phyloP scores from a whole-genome alignment of 37 sponge, comb jelly and placozoan species.

The Diacarnus erythraeanus region DNA sequence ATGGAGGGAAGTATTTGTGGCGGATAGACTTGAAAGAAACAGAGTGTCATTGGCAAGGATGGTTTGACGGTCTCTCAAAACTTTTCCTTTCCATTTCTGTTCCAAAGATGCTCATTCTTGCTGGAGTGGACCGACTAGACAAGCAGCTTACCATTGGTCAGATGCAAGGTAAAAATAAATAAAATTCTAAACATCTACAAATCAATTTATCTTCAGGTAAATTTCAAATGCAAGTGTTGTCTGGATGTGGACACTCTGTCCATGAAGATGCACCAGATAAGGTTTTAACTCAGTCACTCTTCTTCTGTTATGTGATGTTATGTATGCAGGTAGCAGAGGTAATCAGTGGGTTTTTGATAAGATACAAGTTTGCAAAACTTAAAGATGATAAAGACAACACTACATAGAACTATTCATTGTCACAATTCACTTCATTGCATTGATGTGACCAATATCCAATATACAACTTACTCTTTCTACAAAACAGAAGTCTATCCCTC shows the following conservation, averaged over 20 bases:
- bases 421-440: too few species aligned
- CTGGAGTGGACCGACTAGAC: conserved; percentile 88
- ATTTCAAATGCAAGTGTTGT: conserved; percentile 75
- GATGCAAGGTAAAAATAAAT: conserved; percentile 75
- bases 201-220: conserved; percentile 45
- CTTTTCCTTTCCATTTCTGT: conserved; percentile 62
- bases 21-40: conserved; percentile 81
- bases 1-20: conserved; percentile 57
- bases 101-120: conserved; percentile 78
- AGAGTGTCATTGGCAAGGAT: conserved; percentile 79
- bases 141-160: conserved; percentile 88
- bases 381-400: conserved; percentile 20
- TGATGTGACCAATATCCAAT: too few species aligned
- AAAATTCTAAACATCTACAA: too few species aligned
- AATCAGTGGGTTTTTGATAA: conserved; percentile 47
- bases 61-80: conserved; percentile 82
- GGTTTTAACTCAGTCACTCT: neutral
- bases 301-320: neutral
- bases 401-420: too few species aligned
- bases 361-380: conserved; percentile 63
- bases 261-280: conserved; percentile 92
- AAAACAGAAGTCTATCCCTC: too few species aligned
- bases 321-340: conserved; percentile 70
- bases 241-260: conserved; percentile 85
- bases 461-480: too few species aligned